Conservation (phyloP, 2,113 vertebrate genomes). For the Anarrhichthys ocellatus region DNA sequence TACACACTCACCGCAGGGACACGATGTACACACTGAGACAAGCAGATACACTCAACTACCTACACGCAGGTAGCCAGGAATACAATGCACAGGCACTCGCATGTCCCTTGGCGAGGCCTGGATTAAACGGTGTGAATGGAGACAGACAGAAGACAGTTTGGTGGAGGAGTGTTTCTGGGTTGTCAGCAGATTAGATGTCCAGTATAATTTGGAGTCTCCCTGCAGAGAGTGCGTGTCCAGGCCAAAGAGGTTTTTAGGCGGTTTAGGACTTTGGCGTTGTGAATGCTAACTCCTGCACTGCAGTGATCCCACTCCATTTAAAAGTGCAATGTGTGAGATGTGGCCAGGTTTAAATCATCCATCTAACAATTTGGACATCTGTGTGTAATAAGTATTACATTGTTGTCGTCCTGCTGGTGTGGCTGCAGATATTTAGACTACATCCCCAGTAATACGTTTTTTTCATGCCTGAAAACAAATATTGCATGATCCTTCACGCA, state of each 20-base stretch:
- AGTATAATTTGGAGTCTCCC: no score
- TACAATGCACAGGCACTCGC: conserved; percentile 9
- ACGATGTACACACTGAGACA: neutral
- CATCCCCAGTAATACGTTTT: no score
- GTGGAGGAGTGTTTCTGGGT: conserved; percentile 8
- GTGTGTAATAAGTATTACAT: no score
- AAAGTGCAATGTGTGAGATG: neutral
- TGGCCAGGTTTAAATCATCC: no score
- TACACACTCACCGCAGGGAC: neutral
- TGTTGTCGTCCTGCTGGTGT: no score
- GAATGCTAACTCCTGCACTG: neutral
- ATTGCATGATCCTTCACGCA: no score
- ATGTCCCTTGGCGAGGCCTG: conserved; percentile 6
- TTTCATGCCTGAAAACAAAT: no score
- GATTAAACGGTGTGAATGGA: conserved; percentile 36
- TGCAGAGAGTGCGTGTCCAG: conserved; percentile 24
- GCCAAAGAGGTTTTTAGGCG: conserved; percentile 6
- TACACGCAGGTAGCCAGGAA: neutral
- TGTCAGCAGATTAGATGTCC: no score
- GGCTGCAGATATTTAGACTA: no score
- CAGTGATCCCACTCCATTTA: conserved; percentile 3
- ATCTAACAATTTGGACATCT: no score
- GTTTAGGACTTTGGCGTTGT: conserved; percentile 25
- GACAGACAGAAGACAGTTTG: conserved; percentile 20
- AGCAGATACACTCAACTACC: conserved; percentile 13